Percentiles rank a stretch among this genome's conserved stretches.
Conservation (phyloP, 1,140 invertebrate genomes). For the Samia ricini region DNA sequence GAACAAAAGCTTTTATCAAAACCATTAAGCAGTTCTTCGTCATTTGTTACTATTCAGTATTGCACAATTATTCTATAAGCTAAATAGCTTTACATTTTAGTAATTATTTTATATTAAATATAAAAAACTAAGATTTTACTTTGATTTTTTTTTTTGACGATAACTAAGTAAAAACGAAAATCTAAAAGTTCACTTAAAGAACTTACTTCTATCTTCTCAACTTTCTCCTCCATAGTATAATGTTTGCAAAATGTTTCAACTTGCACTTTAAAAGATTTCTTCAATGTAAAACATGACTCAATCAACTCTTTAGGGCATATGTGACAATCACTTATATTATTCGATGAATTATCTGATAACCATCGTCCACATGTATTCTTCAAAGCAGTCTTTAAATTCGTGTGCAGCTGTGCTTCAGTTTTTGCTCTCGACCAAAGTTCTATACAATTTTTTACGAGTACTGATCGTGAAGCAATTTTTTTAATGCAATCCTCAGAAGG, state of each 20-base stretch:
- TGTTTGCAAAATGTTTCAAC: conserved; percentile 94
- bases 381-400: conserved; percentile 79
- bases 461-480: conserved; percentile 85
- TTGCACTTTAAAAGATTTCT: conserved; percentile 87
- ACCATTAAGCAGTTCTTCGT: no score
- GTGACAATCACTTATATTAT: conserved; percentile 30
- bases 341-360: conserved; percentile 28
- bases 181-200: conserved; percentile 6
- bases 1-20: no score
- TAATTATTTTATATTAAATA: no score
- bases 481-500: conserved; percentile 69
- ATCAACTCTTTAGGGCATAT: conserved; percentile 75
- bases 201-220: conserved; percentile 90
- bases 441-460: conserved; percentile 86
- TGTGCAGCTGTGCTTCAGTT: conserved; percentile 80
- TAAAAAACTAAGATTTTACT: no score
- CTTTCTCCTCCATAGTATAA: conserved; percentile 87
- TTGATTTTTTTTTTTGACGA: no score
- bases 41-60: no score
- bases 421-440: conserved; percentile 87
- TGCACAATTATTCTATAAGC: no score
- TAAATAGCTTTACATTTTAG: no score
- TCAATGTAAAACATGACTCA: conserved; percentile 71
- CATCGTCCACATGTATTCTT: conserved; percentile 48
- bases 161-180: neutral